Evolutionary conservation across 2,888 invertebrate species (phyloP).

Genomic region (Dryadula phaetusa): DNA sequence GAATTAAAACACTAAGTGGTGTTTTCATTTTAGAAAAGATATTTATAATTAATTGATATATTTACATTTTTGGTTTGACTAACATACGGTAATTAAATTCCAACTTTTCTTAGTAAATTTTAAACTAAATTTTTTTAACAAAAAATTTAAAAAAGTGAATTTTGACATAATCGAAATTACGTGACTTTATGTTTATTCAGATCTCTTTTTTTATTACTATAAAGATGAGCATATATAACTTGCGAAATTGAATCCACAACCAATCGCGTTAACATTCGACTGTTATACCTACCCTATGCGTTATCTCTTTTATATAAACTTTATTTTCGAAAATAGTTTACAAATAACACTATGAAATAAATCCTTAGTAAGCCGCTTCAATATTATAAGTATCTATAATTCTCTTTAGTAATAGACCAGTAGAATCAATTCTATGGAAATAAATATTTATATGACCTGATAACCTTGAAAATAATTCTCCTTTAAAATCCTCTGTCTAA

Average conservation of each 20-base stretch:
- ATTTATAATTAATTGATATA: not conserved
- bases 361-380: not conserved
- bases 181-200: too few species aligned
- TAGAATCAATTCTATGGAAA: not conserved
- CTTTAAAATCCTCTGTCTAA: slow-evolving; percentile 10
- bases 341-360: not conserved
- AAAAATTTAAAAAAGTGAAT: too few species aligned
- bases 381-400: not conserved
- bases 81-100: too few species aligned
- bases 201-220: too few species aligned
- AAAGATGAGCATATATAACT: too few species aligned
- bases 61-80: not conserved
- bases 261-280: too few species aligned
- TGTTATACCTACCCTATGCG: too few species aligned
- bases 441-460: slow-evolving; percentile 12
- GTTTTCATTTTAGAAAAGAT: not conserved
- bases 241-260: too few species aligned
- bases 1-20: not conserved
- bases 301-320: too few species aligned
- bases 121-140: too few species aligned
- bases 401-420: not conserved
- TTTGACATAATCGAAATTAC: too few species aligned
- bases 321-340: not conserved
- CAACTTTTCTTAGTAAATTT: too few species aligned
- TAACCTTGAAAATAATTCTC: slow-evolving; percentile 12